Evolutionary conservation across 2,797 vertebrate species (phyloP), one percentile per base, ranked within the genome.

Genomic region (Hippoglossus hippoglossus): DNA sequence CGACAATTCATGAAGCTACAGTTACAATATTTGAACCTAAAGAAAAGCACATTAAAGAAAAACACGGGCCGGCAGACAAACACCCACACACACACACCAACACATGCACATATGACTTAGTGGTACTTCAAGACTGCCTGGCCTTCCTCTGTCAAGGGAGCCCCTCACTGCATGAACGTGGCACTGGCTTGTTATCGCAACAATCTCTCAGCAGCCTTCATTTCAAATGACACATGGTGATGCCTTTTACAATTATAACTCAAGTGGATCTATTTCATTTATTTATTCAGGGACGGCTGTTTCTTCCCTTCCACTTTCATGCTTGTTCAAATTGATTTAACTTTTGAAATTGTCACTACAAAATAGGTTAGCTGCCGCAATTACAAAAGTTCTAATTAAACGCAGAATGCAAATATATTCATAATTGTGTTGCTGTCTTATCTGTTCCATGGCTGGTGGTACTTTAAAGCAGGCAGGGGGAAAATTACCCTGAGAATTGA

Each of bases 361-460:
- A 93, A 93, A 92, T 89, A 92, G 88, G 90, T 92, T 93, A 80
- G 91, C 85, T 65, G 63, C 74, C 10, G 65, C 87, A 91, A 92
- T 94, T 93, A 91, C 86, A 90, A 87, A 93, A 85, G 82, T 88
- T 89, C 89, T 93, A 92, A 95, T 95, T 94, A 94, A 94, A 94
- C 92, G 80, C 72, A 82, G 81, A 91, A 93, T 91, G 89, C 88
- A 93, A 92, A 94, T 92, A 89, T 91, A 91, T 93, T 93, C 86
- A 92, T 93, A 92, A 94, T 93, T 91, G 87, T 91, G 81, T 90
- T 84, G 80, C 87, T 83, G 89, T 91, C 91, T 94, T 94, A 94
- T 94, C 92, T 91, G 67, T 87, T 88, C 86, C 81, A 81, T 86
- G 80, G 86, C 87, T 89, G 87, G 79, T 83, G 83, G 90, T 92